Evolutionary conservation across 2,888 invertebrate genomes (phyloP), one percentile per base, ranked within the genome.

Genomic region (Drosophila limbata): DNA sequence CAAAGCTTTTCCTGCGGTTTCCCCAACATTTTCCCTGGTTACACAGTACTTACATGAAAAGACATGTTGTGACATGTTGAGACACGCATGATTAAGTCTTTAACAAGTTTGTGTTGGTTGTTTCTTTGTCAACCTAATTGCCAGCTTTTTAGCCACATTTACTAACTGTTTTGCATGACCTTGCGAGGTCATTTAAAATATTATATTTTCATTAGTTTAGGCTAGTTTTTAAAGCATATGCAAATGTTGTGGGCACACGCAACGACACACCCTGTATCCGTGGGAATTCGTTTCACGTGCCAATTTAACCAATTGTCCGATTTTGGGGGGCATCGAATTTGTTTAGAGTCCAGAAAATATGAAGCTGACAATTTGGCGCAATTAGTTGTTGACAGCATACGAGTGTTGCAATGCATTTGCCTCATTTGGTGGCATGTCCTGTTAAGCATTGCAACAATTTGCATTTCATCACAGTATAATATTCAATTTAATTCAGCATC

Each of bases 301-400:
- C 63, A 56, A 52, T 60, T 57, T 50, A 44, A 1, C 11, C 47
- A 33, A 31, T 47, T 66, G 56, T 33, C 19, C 40, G 28, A 47
- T 53, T 75, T 60, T 40, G 15, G n/a, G 19, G 9, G 15, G 21
- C 59, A 60, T 28, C 13, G 3, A 40, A 31, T 50, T 33, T 11
- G 8, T 13, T 19, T 4, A 39, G 28, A 25, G 17, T 25, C 15
- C 15, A 11, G 25, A 11, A 25, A 21, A 56, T 21, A 25, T 45
- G 35, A 39, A 37, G 15, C 28, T 17, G 47, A 61, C 47, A 77
- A 69, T 69, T 80, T 56, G 13, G 42, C 60, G 48, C 77, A 57
- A 81, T 78, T 80, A 77, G 66, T 64, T 77, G 67, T 62, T 35
- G 66, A 28, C 35, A 33, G 37, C 13, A 28, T 1, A 8, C 6